Percentiles rank a stretch among this genome's conserved stretches.
These are phyloP conservation scores for Carassius carassius DNA, from an alignment of 2,113 vertebrate genomes.

Conservation along the genomic window DNA sequence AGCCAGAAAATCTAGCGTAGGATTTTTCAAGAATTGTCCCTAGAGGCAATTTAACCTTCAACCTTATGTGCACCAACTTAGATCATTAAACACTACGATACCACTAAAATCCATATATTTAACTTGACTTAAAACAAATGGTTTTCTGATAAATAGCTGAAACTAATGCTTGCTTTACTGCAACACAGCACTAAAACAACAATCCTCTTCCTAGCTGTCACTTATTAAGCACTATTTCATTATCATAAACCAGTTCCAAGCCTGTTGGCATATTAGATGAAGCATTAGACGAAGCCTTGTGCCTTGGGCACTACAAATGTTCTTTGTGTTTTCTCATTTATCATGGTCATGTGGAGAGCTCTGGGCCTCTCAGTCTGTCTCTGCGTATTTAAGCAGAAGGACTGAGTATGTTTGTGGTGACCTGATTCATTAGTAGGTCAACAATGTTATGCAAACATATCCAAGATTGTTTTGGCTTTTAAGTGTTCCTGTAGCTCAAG, in stretches of 20 bases:
- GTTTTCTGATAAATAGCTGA: not conserved
- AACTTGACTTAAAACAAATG: not conserved
- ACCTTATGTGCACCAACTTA: not conserved
- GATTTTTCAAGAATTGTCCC: not conserved
- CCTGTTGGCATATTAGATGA: slow-evolving; percentile 19
- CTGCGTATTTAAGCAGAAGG: slow-evolving; percentile 29
- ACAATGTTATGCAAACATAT: not conserved
- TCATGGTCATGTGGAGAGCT: slow-evolving; percentile 36
- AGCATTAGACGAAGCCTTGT: slow-evolving; percentile 5
- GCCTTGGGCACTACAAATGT: slow-evolving; percentile 27
- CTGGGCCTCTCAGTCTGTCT: not conserved
- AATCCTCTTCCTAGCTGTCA: not conserved
- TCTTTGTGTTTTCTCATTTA: slow-evolving; percentile 33
- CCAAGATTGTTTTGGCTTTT: not conserved
- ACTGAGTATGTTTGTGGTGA: not conserved
- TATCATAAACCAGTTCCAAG: slow-evolving; percentile 22
- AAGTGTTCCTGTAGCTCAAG: too few relatives aligned
- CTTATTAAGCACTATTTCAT: not conserved
- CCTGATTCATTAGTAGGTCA: slow-evolving; percentile 1
- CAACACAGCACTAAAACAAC: not conserved
- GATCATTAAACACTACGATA: not conserved
- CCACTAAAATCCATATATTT: not conserved
- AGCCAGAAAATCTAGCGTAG: not conserved
- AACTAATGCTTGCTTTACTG: not conserved
- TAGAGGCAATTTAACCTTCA: slow-evolving; percentile 5